Evolutionary conservation across 2,888 invertebrate genomes (phyloP).

Genomic region (Rhorus exstirpatorius): DNA sequence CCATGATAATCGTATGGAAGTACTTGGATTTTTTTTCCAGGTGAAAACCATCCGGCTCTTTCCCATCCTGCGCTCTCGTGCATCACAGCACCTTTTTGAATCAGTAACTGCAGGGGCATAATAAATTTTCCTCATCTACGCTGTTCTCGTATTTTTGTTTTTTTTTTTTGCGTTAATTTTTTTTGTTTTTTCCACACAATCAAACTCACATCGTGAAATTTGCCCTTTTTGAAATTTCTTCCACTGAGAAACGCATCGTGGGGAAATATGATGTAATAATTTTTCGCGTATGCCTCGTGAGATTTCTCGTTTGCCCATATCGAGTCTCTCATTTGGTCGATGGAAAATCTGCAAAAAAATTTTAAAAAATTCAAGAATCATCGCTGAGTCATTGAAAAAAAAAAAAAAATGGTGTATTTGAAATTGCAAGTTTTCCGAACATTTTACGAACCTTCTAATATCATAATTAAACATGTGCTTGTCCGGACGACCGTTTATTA

Average conservation of each 20-base stretch:
- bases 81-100: constrained; percentile 94
- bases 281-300: constrained; percentile 96
- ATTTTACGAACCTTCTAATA: constrained; percentile 91
- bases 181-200: background rate
- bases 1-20: constrained; percentile 95
- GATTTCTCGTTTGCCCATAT: constrained; percentile 94
- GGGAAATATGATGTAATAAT: constrained; percentile 94
- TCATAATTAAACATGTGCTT: constrained; percentile 95
- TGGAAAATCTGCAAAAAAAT: constrained; percentile 92
- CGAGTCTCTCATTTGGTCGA: constrained; percentile 90
- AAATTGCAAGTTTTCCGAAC: too few relatives aligned
- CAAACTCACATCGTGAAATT: constrained; percentile 89
- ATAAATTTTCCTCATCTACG: constrained; percentile 13
- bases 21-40: constrained; percentile 87
- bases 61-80: constrained; percentile 96
- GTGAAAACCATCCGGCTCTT: constrained; percentile 93
- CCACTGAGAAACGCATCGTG: constrained; percentile 94
- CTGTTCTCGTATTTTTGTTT: constrained; percentile 8
- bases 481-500: constrained; percentile 93
- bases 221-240: constrained; percentile 90
- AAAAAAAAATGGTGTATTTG: constrained; percentile 16
- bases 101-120: constrained; percentile 87
- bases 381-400: too few relatives aligned
- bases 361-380: too few relatives aligned
- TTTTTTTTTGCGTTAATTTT: background rate